A percentile compares a stretch with the other conserved stretches of the same genome.
These are phyloP conservation scores for Pteronotus mesoamericanus DNA, from an alignment of 2,797 vertebrate genomes.

Conservation along the genomic window DNA sequence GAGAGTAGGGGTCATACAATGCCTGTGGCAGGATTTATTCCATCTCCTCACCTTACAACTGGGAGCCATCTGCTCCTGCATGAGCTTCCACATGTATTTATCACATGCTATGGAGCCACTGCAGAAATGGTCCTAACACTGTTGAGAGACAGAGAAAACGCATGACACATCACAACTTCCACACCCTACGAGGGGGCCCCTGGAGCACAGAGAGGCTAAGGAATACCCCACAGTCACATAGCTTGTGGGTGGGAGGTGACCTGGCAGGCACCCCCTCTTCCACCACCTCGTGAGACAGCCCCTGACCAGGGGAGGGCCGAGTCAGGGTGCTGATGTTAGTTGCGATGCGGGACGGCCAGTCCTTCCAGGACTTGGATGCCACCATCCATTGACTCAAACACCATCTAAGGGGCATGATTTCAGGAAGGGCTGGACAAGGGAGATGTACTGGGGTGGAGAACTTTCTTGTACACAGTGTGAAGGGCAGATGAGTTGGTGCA, in stretches of 20 bases:
- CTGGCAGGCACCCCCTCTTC: background rate
- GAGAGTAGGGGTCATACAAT: background rate
- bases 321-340: background rate
- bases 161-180: background rate
- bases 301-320: background rate
- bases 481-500: background rate
- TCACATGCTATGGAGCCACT: background rate
- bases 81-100: background rate
- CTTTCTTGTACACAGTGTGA: background rate
- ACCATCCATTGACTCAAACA: background rate
- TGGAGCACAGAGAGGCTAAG: background rate
- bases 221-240: background rate
- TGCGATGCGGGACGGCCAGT: background rate
- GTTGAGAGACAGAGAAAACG: background rate
- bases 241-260: background rate
- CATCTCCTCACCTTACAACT: background rate
- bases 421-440: too few relatives aligned
- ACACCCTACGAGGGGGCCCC: background rate
- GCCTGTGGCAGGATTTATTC: background rate
- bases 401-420: background rate
- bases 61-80: background rate
- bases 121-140: background rate
- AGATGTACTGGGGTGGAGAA: fast-evolving
- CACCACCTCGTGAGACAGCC: too few relatives aligned
- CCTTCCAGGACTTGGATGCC: background rate